Conservation (phyloP, 2,888 invertebrate genomes). For the Galerucella nymphaeae region DNA sequence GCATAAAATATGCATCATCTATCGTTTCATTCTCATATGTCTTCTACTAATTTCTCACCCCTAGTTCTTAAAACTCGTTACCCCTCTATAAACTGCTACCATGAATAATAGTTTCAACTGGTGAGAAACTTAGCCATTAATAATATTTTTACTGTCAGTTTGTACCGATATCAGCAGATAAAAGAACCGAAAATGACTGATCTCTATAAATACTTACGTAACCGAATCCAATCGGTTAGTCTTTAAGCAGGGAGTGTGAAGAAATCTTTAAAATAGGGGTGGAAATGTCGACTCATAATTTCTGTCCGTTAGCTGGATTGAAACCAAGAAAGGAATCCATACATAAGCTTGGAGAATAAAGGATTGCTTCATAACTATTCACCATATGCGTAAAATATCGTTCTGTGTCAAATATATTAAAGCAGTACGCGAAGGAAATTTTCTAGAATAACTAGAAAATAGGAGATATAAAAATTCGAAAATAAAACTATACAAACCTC, state of each 20-base stretch:
- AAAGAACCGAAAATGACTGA: conserved; percentile 1
- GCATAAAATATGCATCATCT: background rate
- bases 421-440: too few relatives aligned
- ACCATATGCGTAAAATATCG: background rate
- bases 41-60: background rate
- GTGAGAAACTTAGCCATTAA: conserved; percentile 5
- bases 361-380: background rate
- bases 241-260: background rate
- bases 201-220: background rate
- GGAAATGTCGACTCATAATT: background rate
- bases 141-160: conserved; percentile 7
- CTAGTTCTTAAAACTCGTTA: background rate
- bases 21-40: background rate
- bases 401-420: too few relatives aligned
- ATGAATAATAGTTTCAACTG: conserved; percentile 4
- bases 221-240: conserved; percentile 4
- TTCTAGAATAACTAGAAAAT: too few relatives aligned
- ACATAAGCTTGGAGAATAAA: background rate
- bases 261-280: conserved; percentile 3
- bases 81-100: background rate
- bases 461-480: too few relatives aligned
- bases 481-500: too few relatives aligned
- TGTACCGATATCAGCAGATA: background rate
- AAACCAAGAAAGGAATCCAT: background rate
- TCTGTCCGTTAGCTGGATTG: background rate